Evolutionary conservation across 2,113 vertebrate genomes (phyloP).

Genomic region (Ginglymostoma cirratum): DNA sequence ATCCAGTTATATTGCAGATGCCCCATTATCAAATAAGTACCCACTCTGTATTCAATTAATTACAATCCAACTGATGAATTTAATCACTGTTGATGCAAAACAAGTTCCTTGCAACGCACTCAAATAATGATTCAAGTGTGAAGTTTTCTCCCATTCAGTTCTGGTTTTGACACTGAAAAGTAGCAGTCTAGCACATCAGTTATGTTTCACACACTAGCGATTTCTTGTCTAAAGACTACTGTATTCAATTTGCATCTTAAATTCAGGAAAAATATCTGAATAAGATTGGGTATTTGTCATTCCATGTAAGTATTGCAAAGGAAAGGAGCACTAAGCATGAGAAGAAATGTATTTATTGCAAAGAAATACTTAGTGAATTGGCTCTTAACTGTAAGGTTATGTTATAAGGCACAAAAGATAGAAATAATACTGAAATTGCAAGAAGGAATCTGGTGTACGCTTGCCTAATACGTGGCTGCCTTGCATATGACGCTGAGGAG

Average conservation of each 20-base stretch:
- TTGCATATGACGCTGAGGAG: background rate
- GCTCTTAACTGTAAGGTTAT: background rate
- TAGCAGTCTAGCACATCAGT: background rate
- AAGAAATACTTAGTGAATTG: background rate
- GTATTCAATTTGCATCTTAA: background rate
- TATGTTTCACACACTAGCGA: background rate
- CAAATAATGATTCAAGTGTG: background rate
- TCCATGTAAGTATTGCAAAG: background rate
- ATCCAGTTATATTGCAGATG: background rate
- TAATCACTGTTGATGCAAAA: background rate
- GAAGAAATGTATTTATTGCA: background rate
- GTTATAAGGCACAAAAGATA: background rate
- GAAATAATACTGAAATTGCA: background rate
- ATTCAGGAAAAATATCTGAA: background rate
- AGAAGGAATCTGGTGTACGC: background rate
- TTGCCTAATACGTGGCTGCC: background rate
- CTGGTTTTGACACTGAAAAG: background rate
- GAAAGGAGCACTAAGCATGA: background rate
- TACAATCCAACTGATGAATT: background rate
- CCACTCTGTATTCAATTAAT: background rate
- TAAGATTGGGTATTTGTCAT: background rate
- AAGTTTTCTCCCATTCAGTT: conserved; percentile 8
- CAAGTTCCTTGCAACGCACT: background rate
- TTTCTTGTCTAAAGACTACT: background rate
- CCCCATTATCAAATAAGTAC: background rate